Conservation (phyloP, 2,888 invertebrate genomes). For the Philonicus albiceps region DNA sequence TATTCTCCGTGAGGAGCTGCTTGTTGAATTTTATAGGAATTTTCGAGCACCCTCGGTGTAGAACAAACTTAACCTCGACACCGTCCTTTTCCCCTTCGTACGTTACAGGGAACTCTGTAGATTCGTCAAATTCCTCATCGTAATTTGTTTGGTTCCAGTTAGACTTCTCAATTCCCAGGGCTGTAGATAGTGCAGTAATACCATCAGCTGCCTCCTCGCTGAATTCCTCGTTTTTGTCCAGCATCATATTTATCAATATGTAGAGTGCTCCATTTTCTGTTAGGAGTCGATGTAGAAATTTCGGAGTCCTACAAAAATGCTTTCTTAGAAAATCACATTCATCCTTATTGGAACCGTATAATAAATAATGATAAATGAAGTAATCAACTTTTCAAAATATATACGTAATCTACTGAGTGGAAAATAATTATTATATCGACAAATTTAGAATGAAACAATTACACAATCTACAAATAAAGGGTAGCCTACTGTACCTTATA, state of each 20-base stretch:
- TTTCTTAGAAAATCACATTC: not conserved
- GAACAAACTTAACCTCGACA: conserved; percentile 47
- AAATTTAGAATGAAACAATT: not conserved
- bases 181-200: conserved; percentile 58
- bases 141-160: not conserved
- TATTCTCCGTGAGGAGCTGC: conserved; percentile 57
- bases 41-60: conserved; percentile 50
- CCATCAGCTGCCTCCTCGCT: conserved; percentile 60
- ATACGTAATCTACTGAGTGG: too few relatives aligned
- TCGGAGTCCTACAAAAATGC: conserved; percentile 52
- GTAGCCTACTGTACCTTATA: conserved; percentile 51
- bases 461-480: not conserved
- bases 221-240: conserved; percentile 57
- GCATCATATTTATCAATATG: conserved; percentile 56
- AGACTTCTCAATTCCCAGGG: conserved; percentile 54
- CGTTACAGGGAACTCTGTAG: not conserved
- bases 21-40: conserved; percentile 56
- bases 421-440: too few relatives aligned
- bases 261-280: conserved; percentile 60
- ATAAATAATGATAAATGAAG: too few relatives aligned
- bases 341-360: too few relatives aligned
- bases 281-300: conserved; percentile 58
- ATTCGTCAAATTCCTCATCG: conserved; percentile 51
- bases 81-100: conserved; percentile 42
- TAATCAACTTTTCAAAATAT: too few relatives aligned